These are phyloP conservation scores for Neuroterus valhalla DNA, from an alignment of 1,140 invertebrate species.

Conservation along the genomic window DNA sequence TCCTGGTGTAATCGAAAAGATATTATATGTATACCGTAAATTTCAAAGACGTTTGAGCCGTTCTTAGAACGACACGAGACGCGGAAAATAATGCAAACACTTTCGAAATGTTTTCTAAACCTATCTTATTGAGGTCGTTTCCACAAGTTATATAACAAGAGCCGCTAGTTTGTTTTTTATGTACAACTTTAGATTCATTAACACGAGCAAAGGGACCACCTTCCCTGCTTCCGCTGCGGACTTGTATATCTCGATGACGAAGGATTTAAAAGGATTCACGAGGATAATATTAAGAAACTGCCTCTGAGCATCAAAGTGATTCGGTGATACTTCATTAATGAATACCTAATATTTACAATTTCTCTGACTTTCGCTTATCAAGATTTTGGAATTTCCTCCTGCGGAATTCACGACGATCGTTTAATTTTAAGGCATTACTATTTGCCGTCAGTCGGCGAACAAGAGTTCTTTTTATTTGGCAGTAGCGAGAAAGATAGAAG, in stretches of 20 bases:
- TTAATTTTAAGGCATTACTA: conserved; percentile 62
- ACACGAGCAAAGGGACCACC: conserved; percentile 43
- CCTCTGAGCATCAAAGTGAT: conserved; percentile 21
- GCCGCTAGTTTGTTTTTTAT: conserved; percentile 59
- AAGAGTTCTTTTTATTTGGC: conserved; percentile 44
- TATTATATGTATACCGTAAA: background rate
- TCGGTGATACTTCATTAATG: conserved; percentile 31
- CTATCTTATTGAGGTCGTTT: conserved; percentile 53
- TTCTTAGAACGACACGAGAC: conserved; percentile 25
- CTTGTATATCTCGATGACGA: background rate
- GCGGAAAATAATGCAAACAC: conserved; percentile 44
- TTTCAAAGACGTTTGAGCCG: conserved; percentile 14
- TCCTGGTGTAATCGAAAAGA: background rate
- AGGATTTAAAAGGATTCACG: conserved; percentile 1
- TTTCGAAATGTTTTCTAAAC: conserved; percentile 51
- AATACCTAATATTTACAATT: conserved; percentile 56
- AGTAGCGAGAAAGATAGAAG: conserved; percentile 47
- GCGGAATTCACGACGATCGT: conserved; percentile 40
- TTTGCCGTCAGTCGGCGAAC: conserved; percentile 35
- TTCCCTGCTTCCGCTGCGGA: conserved; percentile 31
- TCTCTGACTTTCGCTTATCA: conserved; percentile 35
- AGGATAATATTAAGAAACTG: conserved; percentile 22
- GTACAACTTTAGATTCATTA: conserved; percentile 57
- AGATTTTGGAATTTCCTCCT: conserved; percentile 34
- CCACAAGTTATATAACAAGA: conserved; percentile 68